Conservation (phyloP, 2,888 invertebrate species). For the Ditula angustiorana region DNA sequence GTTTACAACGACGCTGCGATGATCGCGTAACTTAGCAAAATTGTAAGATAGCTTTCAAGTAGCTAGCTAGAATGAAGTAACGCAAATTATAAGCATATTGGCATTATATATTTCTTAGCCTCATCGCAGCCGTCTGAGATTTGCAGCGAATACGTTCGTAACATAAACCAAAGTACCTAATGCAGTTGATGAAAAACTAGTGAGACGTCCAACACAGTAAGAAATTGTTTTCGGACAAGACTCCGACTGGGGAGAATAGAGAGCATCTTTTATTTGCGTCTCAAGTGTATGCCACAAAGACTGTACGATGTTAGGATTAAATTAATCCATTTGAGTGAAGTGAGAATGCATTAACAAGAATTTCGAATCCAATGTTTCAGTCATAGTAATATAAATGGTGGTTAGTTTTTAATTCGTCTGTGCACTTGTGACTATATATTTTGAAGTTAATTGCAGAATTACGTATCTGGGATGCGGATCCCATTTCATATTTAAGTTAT, state of each 20-base stretch:
- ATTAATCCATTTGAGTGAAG: neutral
- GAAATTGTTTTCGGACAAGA: neutral
- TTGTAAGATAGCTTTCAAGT: too few relatives aligned
- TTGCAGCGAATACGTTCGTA: too few relatives aligned
- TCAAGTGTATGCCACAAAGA: conserved; percentile 6
- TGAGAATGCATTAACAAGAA: neutral
- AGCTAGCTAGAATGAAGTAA: too few relatives aligned
- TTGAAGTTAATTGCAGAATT: neutral
- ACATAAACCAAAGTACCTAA: too few relatives aligned
- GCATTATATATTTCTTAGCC: too few relatives aligned
- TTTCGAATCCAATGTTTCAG: neutral
- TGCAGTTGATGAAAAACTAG: too few relatives aligned
- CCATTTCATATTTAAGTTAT: conserved; percentile 19
- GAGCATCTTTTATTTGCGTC: neutral
- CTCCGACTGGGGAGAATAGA: neutral
- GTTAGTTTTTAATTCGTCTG: neutral
- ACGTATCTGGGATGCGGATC: conserved; percentile 3
- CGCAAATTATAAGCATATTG: too few relatives aligned
- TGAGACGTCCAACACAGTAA: neutral
- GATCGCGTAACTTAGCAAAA: too few relatives aligned
- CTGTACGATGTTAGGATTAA: neutral
- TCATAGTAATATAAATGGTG: neutral
- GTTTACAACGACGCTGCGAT: too few relatives aligned
- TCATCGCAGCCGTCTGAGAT: too few relatives aligned
- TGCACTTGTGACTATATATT: neutral